A percentile compares a stretch with the other conserved stretches of the same genome.
phyloP scores from a whole-genome alignment of 2,113 vertebrate genomes.

The Hippocampus guttulatus region DNA sequence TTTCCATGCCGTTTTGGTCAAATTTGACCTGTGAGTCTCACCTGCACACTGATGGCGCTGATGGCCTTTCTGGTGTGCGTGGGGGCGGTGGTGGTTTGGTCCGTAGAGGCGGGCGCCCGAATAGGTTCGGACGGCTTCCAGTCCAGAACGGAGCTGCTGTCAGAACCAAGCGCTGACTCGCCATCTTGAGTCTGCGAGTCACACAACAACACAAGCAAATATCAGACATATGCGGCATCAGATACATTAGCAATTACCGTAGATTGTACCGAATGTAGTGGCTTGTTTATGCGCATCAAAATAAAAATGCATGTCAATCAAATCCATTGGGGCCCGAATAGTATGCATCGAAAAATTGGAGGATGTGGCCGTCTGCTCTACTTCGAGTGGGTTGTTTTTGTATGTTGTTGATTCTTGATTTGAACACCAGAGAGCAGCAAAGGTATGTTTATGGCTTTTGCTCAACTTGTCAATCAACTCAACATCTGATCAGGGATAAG shows the following conservation, averaged over 20 bases:
- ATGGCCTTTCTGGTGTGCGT: conserved; percentile 73
- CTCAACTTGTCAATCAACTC: background rate
- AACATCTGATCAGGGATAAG: no score
- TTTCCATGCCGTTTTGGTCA: background rate
- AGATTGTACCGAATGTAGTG: no score
- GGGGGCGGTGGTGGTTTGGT: conserved; percentile 42
- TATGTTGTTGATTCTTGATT: background rate
- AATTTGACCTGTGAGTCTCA: conserved; percentile 36
- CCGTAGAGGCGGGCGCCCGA: conserved; percentile 40
- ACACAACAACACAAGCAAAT: background rate
- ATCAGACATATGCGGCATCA: background rate
- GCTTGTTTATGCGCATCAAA: no score
- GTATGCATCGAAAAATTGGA: background rate
- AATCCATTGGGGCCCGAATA: no score
- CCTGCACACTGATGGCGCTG: conserved; percentile 78
- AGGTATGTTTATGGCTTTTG: background rate
- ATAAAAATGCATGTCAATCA: background rate
- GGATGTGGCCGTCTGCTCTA: background rate
- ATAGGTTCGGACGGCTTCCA: conserved; percentile 71
- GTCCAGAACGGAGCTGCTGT: conserved; percentile 67
- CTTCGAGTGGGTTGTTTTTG: background rate
- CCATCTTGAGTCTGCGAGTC: conserved; percentile 70
- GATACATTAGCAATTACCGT: background rate
- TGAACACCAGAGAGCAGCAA: background rate
- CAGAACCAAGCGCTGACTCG: conserved; percentile 76